Percentiles rank a stretch among this genome's conserved stretches.
phyloP scores from a whole-genome alignment of 2,888 invertebrate species.

The Gymnosoma rotundatum region DNA sequence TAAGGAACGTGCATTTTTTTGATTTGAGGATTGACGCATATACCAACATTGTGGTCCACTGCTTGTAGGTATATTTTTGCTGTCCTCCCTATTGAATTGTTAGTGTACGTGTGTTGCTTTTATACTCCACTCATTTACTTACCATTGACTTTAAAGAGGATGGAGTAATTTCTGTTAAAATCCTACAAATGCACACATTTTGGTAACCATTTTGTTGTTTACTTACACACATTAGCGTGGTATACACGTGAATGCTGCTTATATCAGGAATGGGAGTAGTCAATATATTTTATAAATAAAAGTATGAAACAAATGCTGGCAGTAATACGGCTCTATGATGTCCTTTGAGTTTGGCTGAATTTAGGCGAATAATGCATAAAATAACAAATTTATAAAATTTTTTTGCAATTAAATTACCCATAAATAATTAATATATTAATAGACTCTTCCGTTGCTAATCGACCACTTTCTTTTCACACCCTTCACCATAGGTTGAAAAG shows the following conservation, averaged over 20 bases:
- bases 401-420: too few relatives aligned
- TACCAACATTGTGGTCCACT: slow-evolving; percentile 12
- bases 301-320: too few relatives aligned
- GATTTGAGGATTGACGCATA: slow-evolving; percentile 28
- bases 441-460: too few relatives aligned
- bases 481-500: too few relatives aligned
- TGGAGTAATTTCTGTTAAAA: slow-evolving; percentile 11
- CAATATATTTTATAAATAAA: too few relatives aligned
- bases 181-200: background rate
- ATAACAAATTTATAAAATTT: too few relatives aligned
- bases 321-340: too few relatives aligned
- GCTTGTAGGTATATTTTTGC: slow-evolving; percentile 6
- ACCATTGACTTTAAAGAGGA: slow-evolving; percentile 17
- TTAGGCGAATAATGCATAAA: too few relatives aligned
- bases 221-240: background rate
- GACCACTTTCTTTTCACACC: too few relatives aligned
- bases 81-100: background rate
- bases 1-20: slow-evolving; percentile 17
- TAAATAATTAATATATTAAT: too few relatives aligned
- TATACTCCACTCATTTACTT: slow-evolving; percentile 18
- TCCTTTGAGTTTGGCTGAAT: too few relatives aligned
- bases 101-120: slow-evolving; percentile 1
- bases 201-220: slow-evolving; percentile 40
- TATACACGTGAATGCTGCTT: background rate
- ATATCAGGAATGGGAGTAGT: slow-evolving; percentile 11